These are phyloP conservation scores for Smittia aterrima DNA, from an alignment of 2,888 invertebrate genomes.

Conservation along the genomic window DNA sequence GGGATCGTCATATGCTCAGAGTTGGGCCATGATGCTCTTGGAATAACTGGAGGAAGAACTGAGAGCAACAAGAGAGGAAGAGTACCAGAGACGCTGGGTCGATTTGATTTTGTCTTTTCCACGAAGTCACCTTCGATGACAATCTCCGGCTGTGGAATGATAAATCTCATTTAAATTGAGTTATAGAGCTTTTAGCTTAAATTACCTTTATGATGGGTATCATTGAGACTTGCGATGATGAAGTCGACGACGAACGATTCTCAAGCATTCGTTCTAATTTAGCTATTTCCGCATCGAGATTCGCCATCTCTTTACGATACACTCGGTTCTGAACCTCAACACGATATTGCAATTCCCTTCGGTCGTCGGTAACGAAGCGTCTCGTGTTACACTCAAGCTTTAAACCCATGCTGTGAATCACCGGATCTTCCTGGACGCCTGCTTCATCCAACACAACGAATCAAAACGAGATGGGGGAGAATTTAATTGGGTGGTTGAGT, in stretches of 20 bases:
- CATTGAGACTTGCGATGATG: conserved; percentile 53
- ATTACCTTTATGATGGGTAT: conserved; percentile 43
- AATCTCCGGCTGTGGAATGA: conserved; percentile 48
- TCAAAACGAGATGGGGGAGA: not conserved
- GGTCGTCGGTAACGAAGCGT: conserved; percentile 78
- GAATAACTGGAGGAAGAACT: conserved; percentile 72
- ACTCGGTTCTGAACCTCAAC: conserved; percentile 90
- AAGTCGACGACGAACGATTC: conserved; percentile 60
- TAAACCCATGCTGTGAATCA: conserved; percentile 63
- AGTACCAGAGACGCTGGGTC: conserved; percentile 68
- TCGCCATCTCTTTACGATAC: conserved; percentile 77
- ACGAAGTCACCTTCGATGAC: conserved; percentile 46
- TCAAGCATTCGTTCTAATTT: conserved; percentile 71
- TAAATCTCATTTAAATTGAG: conserved; percentile 8
- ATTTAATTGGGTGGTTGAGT: conserved; percentile 29
- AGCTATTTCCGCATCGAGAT: conserved; percentile 73
- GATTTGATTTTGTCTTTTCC: conserved; percentile 46
- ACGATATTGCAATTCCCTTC: conserved; percentile 76
- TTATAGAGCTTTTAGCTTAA: not conserved
- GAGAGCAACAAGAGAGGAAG: conserved; percentile 69
- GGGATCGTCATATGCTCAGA: conserved; percentile 63
- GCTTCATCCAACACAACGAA: no score
- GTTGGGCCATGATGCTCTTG: conserved; percentile 75
- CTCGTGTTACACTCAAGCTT: conserved; percentile 86
- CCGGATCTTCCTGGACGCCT: not conserved